Base-by-base conservation (phyloP, 2,888 invertebrate species). In the Drosophila setosimentum region DNA sequence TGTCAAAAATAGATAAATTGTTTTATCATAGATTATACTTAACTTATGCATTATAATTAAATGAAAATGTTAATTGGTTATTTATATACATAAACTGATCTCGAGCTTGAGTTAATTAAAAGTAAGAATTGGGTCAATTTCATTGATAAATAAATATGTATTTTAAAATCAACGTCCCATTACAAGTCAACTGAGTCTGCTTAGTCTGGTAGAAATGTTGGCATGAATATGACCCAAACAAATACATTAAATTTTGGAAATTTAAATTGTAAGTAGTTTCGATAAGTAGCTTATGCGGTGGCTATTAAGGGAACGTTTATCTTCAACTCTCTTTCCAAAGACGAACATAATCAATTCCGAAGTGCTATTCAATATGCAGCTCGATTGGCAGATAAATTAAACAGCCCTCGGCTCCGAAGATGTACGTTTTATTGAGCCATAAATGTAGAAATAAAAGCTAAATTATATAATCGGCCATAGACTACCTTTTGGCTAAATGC, bases 381-480 rank as follows among this genome's bases (percentile, higher is more conserved):
- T 67, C 58, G 71, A 74, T 80, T 80, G 77, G 64, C 35, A 66
- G 57, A 80, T 80, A 80, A 80, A 80, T 80, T 80, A 80, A 80
- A 79, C 58, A 62, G 66, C 60, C 45, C 55, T 42, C n/a, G 49
- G 65, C 59, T 29, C 40, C 6, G 8, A 27, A 33, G 10, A 48
- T 65, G 63, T 83, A 79, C 79, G 66, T 68, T 87, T 89, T 89
- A 86, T 86, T 86, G 84, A 81, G 87, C 89, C 67, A 86, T 86
- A 86, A 86, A 86, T 83, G 82, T 76, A 62, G 84, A 80, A 79
- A 89, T 86, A 89, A 86, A 86, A 83, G 87, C 87, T 83, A 83
- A 89, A 86, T 81, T 88, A 82, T 80, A 83, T 76, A 73, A 74
- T 75, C 73, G 64, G 63, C 73, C 50, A 64, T 75, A 70, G 77